Evolutionary conservation across 2,888 invertebrate genomes (phyloP), one percentile per base, ranked within the genome.

Genomic region (Poecilus cupreus): DNA sequence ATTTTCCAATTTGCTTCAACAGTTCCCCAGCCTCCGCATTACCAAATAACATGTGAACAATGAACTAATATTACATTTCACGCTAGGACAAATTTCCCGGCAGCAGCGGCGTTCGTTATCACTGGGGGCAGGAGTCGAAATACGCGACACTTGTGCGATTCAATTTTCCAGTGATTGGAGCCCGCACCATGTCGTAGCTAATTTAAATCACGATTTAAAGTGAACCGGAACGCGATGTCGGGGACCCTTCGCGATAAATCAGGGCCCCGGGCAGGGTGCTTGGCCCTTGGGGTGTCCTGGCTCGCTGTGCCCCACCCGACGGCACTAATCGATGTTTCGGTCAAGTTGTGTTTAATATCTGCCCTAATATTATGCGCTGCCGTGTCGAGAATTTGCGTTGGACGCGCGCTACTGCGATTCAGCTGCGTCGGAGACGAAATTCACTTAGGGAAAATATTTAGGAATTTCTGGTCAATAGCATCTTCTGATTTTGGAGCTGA

Each of bases 101-200:
- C 20, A 18, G 10, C 46, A 72, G 46, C 72, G 46, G 43, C 72
- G 72, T 43, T 37, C 64, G 72, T 72, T 72, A 72, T 72, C 72
- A 72, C 43, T 43, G 46, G 46, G 43, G 46, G 43, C 72, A 72
- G 46, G 46, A 72, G 43, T 46, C 22, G 46, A 72, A 72, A 72
- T 72, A 46, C 51, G 80, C 32, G 39, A 54, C 57, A 80, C 80
- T 80, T 80, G 80, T 80, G 54, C 80, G 64, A 89, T 89, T 89
- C 88, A 89, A 89, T 89, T 89, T 89, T 89, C 88, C 89, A 89
- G 87, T 88, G 89, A 89, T 89, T 89, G 89, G 87, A 86, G 87
- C 84, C 86, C 84, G 60, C 83, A 39, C 85, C 85, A 84, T 85
- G 84, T 85, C 83, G 83, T 84, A 87, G 88, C 88, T 89, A 89